Percentiles rank a stretch among this genome's conserved stretches.
Evolutionary conservation across 2,113 vertebrate genomes (phyloP).

Genomic region (Strix uralensis): DNA sequence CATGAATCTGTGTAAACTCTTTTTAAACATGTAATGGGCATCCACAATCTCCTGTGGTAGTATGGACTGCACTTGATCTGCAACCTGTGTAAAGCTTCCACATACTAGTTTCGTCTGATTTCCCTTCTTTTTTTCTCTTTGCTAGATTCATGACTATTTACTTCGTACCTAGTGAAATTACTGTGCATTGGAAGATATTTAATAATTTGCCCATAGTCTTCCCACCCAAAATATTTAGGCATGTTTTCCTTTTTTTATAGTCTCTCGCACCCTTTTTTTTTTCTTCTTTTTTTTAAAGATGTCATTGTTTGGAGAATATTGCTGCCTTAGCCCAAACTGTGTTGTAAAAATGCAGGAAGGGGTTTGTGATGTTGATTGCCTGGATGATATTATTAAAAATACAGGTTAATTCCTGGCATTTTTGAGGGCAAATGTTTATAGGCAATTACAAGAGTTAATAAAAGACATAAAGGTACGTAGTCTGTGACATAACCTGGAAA

Average conservation of each 20-base stretch:
- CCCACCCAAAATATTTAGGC: background rate
- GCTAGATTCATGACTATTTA: background rate
- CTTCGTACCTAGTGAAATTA: background rate
- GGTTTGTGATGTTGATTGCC: background rate
- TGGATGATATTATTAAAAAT: background rate
- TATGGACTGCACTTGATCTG: background rate
- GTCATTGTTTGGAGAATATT: background rate
- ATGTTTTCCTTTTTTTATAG: background rate
- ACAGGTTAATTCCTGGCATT: background rate
- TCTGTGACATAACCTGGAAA: background rate
- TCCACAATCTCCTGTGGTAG: background rate
- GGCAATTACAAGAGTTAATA: background rate
- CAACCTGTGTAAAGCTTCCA: background rate
- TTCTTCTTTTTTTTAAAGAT: background rate
- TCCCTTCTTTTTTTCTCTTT: background rate
- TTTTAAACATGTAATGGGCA: background rate
- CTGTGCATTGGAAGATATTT: background rate
- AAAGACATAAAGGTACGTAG: background rate
- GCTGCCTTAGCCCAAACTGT: background rate
- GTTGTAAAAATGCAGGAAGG: background rate
- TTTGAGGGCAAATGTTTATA: background rate
- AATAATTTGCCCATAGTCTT: background rate
- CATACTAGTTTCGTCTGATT: background rate
- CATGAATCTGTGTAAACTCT: background rate
- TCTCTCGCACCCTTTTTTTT: background rate